A percentile compares a stretch with the other conserved stretches of the same genome.
phyloP scores from a whole-genome alignment of 2,113 vertebrate species.

The Pimephales promelas region DNA sequence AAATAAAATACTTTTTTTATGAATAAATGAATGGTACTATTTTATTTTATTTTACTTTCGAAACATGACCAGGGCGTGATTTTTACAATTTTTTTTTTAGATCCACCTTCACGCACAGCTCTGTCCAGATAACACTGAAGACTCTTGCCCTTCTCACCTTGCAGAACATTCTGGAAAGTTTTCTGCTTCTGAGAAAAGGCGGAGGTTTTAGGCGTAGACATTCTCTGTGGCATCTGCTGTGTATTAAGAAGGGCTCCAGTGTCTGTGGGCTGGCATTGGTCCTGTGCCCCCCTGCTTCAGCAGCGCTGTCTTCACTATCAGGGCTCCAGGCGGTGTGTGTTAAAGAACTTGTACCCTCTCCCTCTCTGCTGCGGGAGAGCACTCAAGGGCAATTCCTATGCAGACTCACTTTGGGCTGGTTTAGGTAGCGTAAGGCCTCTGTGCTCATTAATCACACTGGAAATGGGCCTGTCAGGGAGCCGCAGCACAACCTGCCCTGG shows the following conservation, averaged over 20 bases:
- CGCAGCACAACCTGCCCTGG: conserved; percentile 43
- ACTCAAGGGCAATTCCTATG: conserved; percentile 50
- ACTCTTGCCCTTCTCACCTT: background rate
- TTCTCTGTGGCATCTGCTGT: background rate
- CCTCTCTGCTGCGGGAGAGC: conserved; percentile 31
- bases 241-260: conserved; percentile 1
- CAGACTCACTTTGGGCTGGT: conserved; percentile 50
- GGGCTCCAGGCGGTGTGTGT: background rate
- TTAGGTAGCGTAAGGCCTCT: conserved; percentile 48
- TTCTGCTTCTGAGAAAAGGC: background rate
- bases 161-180: background rate
- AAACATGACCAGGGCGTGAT: background rate
- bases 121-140: background rate
- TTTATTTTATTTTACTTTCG: too few relatives aligned
- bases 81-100: background rate
- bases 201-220: background rate
- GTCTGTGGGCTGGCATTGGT: conserved; percentile 1
- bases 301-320: background rate
- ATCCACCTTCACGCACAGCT: background rate
- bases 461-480: conserved; percentile 59
- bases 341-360: background rate
- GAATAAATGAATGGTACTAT: too few relatives aligned
- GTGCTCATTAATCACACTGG: conserved; percentile 60
- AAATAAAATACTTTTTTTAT: too few relatives aligned
- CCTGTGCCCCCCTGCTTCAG: background rate